Percentiles rank a stretch among this genome's conserved stretches.
phyloP scores from a whole-genome alignment of 2,888 invertebrate species.

The Troides helena region DNA sequence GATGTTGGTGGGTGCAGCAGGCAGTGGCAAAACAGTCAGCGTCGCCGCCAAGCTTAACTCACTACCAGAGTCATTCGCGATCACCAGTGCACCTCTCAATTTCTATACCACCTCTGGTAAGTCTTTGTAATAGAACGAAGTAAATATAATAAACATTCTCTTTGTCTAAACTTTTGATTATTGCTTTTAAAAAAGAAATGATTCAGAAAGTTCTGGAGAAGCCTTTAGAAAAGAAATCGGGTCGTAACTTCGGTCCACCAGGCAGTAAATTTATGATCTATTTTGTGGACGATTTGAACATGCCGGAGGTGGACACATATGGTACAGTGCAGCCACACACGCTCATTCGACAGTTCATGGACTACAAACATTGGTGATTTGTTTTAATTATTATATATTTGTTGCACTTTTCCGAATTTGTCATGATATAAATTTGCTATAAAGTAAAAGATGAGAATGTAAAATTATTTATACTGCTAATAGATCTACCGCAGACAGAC shows the following conservation, averaged over 20 bases:
- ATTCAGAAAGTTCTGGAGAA: slow-evolving; percentile 93
- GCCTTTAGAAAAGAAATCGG: slow-evolving; percentile 96
- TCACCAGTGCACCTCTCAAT: slow-evolving; percentile 95
- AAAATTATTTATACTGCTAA: too few relatives aligned
- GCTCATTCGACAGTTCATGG: slow-evolving; percentile 93
- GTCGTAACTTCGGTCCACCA: slow-evolving; percentile 94
- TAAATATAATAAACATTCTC: background rate
- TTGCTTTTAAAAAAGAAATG: slow-evolving; percentile 82
- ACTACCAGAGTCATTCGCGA: slow-evolving; percentile 87
- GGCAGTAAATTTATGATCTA: slow-evolving; percentile 96
- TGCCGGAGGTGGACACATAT: slow-evolving; percentile 97
- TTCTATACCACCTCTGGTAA: slow-evolving; percentile 94
- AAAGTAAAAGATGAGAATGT: too few relatives aligned
- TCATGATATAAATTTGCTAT: too few relatives aligned
- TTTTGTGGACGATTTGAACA: slow-evolving; percentile 97
- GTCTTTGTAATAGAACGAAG: slow-evolving; percentile 8
- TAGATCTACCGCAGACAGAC: too few relatives aligned
- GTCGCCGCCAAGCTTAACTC: slow-evolving; percentile 89
- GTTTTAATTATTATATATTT: background rate
- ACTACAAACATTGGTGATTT: slow-evolving; percentile 93
- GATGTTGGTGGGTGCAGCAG: slow-evolving; percentile 94
- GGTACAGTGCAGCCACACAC: slow-evolving; percentile 98
- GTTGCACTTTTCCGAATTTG: background rate
- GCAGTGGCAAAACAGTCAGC: slow-evolving; percentile 96
- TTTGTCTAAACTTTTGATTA: background rate